Evolutionary conservation across 2,797 vertebrate species (phyloP).

Genomic region (Sebastes variabilis): DNA sequence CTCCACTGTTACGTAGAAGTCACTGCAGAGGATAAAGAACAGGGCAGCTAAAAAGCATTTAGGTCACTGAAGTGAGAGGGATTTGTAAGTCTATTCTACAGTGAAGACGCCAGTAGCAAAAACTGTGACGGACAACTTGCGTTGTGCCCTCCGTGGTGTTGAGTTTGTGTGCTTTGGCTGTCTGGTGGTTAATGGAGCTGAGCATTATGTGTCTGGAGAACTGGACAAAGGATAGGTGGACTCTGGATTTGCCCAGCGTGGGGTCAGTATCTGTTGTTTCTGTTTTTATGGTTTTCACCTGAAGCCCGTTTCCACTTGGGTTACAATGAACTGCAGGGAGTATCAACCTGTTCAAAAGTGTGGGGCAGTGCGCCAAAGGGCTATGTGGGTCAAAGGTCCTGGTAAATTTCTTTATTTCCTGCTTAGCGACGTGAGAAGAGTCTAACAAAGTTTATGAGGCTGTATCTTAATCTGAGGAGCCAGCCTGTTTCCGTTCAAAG

Average conservation of each 20-base stretch:
- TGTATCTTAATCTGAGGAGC: neutral
- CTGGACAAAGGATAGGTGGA: constrained; percentile 29
- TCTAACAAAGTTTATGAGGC: neutral
- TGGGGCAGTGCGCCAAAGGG: neutral
- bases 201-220: constrained; percentile 44
- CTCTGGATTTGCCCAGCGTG: neutral
- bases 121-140: constrained; percentile 20
- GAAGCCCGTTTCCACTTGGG: constrained; percentile 17
- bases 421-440: neutral
- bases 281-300: constrained; percentile 17
- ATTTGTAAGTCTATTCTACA: constrained; percentile 16
- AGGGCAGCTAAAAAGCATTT: constrained; percentile 12
- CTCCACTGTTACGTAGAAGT: neutral
- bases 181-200: constrained; percentile 55
- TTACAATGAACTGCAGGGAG: constrained; percentile 14
- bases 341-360: constrained; percentile 1
- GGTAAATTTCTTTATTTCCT: neutral
- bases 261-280: constrained; percentile 20
- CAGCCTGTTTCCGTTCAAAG: neutral
- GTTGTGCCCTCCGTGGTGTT: neutral
- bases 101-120: constrained; percentile 13
- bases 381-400: neutral
- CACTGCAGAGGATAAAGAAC: constrained; percentile 22
- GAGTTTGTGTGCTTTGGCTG: constrained; percentile 26
- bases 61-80: constrained; percentile 20